A percentile compares a stretch with the other conserved stretches of the same genome.
Conservation (phyloP, 2,797 vertebrate genomes). For the Ciconia nigra region DNA sequence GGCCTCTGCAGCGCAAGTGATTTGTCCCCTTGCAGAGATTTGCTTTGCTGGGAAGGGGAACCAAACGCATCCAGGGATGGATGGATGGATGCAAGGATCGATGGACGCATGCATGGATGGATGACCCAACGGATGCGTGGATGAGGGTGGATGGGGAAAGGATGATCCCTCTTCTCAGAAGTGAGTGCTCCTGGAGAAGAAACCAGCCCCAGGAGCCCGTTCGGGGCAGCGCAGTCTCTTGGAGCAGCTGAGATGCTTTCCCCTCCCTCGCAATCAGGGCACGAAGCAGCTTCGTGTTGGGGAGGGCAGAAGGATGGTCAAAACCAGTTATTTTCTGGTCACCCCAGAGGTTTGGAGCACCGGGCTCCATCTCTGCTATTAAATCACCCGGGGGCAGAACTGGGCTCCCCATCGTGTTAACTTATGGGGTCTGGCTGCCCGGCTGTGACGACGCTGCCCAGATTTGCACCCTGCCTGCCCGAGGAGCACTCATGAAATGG, state of each 20-base stretch:
- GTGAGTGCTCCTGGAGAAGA: not conserved
- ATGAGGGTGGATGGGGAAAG: not conserved
- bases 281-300: rapidly evolving
- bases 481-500: rapidly evolving
- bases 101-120: too few relatives aligned
- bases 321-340: not conserved
- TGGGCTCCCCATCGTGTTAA: not conserved
- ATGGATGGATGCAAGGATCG: not conserved
- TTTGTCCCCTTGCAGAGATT: not conserved
- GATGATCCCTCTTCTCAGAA: not conserved
- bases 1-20: not conserved
- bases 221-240: not conserved
- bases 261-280: too few relatives aligned
- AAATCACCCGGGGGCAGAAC: rapidly evolving
- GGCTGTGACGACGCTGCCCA: rapidly evolving
- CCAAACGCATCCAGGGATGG: not conserved
- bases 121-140: not conserved
- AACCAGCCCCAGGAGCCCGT: not conserved
- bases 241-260: not conserved
- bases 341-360: not conserved
- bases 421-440: rapidly evolving
- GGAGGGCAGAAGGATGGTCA: not conserved
- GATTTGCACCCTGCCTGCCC: not conserved
- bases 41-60: not conserved
- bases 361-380: not conserved